Base-by-base conservation (phyloP, 2,113 vertebrate species). In the Apeltes quadracus region DNA sequence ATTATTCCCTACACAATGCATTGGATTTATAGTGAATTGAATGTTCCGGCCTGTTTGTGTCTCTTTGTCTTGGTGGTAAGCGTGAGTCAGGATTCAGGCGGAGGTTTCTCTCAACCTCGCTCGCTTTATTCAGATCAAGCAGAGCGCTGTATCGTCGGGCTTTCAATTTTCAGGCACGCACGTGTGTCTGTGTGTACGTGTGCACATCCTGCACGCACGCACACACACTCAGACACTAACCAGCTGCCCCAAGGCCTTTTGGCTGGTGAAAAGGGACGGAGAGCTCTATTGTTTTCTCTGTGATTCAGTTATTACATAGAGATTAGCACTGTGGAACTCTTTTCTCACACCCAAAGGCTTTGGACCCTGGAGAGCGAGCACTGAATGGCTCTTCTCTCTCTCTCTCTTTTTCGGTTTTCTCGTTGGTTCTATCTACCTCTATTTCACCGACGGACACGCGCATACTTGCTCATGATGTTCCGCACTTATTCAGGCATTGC, bases 301-400 rank as follows among this genome's bases (percentile, higher is more conserved):
- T 89, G 87, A 88, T 89, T 90, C 86, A 88, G 83, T 89, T 90
- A 89, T 91, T 90, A 88, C 86, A 85, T 83, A 84, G 75, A 87
- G 87, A 89, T 89, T 84, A 89, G 84, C 84, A 83, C 80, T 83
- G 81, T 88, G 81, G 78, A 88, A 85, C 82, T 86, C 80, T 48
- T 76, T 72, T 81, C 76, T 66, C 79, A 85, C 86, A 86, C 82
- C 87, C 82, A 83, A 54, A 80, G 84, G 87, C 80, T 86, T 84
- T 79, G 83, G 81, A 85, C 83, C 81, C 80, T 54, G 75, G 78
- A 81, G 82, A 87, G 62, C 23, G 43, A 74, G 75, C 63, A 69
- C 53, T 73, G 63, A 75, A 87, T 57, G 68, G 72, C n/a, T 58
- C 32, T 75, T 57, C 48, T 53, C 38, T 58, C 62, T 65, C 14